Evolutionary conservation across 2,888 invertebrate species (phyloP).

Genomic region (Sesia apiformis): DNA sequence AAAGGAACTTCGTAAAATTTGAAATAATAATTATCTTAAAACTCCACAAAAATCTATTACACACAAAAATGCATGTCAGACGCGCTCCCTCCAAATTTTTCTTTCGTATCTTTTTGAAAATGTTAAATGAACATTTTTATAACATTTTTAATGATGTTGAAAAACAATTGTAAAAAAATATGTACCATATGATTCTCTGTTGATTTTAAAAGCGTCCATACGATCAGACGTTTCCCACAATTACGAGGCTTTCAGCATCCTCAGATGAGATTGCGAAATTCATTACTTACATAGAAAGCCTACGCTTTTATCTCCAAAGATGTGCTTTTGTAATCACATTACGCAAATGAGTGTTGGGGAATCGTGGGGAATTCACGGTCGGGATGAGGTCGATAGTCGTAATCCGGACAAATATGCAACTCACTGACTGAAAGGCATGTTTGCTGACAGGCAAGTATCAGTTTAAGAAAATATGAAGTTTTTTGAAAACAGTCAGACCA

Average conservation of each 20-base stretch:
- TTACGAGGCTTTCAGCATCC: slow-evolving; percentile 44
- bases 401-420: slow-evolving; percentile 60
- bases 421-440: slow-evolving; percentile 19
- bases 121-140: too few relatives aligned
- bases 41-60: too few relatives aligned
- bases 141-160: too few relatives aligned
- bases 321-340: slow-evolving; percentile 74
- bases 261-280: slow-evolving; percentile 52
- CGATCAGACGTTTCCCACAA: slow-evolving; percentile 25
- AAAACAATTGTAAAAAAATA: too few relatives aligned
- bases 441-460: slow-evolving; percentile 45
- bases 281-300: slow-evolving; percentile 67
- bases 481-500: too few relatives aligned
- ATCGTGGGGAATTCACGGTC: slow-evolving; percentile 62
- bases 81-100: too few relatives aligned
- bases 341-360: slow-evolving; percentile 67
- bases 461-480: slow-evolving; percentile 4
- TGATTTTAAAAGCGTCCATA: slow-evolving; percentile 9
- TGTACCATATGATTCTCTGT: neutral
- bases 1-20: too few relatives aligned
- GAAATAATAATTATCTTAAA: too few relatives aligned
- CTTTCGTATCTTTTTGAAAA: too few relatives aligned
- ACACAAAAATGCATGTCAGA: too few relatives aligned
- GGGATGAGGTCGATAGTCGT: slow-evolving; percentile 62
- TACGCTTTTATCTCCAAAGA: slow-evolving; percentile 66